Base-by-base conservation (phyloP, 2,797 vertebrate species). In the Parauchenoglanis ngamensis region DNA sequence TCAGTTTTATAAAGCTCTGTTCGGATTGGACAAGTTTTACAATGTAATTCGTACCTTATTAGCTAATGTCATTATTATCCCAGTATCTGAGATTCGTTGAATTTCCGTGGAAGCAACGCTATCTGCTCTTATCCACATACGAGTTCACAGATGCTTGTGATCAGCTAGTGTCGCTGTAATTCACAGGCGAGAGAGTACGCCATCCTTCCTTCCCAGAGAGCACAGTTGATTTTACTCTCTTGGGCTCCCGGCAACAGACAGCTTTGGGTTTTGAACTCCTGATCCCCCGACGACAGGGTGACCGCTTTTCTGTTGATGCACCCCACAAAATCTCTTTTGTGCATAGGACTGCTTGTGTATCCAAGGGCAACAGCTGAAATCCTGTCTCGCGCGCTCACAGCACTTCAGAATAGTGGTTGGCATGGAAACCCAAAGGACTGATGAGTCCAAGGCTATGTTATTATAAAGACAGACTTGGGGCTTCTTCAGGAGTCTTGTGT, bases 341-440 rank as follows among this genome's bases (percentile, higher is more conserved):
- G 19, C 2, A 23, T 10, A 10, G 23, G 40, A 12, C 54, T 63
- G 85, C n/a, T 68, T 49, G 52, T 46, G 61, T 84, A 68, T 84
- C 82, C 86, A 70, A 11, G 54, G 40, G 52, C 63, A 79, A 79
- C 46, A 4, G 63, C 40, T 72, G 63, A 81, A 73, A 13, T 54
- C 44, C 54, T 35, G 56, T 17, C 65, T 57, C 4, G 2, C 4
- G 1, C 52, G 57, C n/a, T 54, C 15, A 7, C 2, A 40, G 56
- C 21, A 25, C 23, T 81, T 57, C 49, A 44, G 59, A 75, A 82
- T 65, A 57, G 25, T 80, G 70, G 77, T 81, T 85, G 77, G 21
- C 46, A 83, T 87, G 77, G 78, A 86, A 84, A 72, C 76, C 7
- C 21, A 56, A 25, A 84, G 28, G 68, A 72, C 35, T 54, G 85